A percentile compares a stretch with the other conserved stretches of the same genome.
These are phyloP conservation scores for Netelia virgata DNA, from an alignment of 2,888 invertebrate genomes.

Conservation along the genomic window DNA sequence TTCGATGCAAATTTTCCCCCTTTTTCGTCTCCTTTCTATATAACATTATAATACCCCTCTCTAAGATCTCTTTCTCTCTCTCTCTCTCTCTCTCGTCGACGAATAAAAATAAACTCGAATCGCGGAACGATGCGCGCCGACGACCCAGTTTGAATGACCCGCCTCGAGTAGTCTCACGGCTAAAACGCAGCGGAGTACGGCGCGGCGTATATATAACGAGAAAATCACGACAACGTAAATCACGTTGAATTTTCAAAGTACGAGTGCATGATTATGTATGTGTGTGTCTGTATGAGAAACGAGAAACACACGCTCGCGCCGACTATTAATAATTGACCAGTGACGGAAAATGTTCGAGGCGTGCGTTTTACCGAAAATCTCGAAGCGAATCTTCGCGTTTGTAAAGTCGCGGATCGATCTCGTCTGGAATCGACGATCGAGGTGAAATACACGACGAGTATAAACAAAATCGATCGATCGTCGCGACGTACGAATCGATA, in stretches of 20 bases:
- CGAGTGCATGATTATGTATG: background rate
- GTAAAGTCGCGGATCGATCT: too few species aligned
- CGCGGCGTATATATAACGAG: conserved; percentile 12
- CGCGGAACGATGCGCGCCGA: conserved; percentile 45
- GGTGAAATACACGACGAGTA: too few species aligned
- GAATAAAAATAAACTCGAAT: conserved; percentile 66
- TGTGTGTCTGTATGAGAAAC: background rate
- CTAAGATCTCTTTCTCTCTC: conserved; percentile 17
- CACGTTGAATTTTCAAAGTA: conserved; percentile 63
- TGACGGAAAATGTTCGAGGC: conserved; percentile 19
- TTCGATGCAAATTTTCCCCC: background rate
- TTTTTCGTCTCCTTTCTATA: conserved; percentile 4
- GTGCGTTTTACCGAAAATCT: conserved; percentile 43
- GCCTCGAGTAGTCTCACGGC: conserved; percentile 12
- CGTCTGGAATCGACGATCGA: too few species aligned
- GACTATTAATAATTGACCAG: conserved; percentile 75
- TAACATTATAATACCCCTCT: conserved; percentile 6
- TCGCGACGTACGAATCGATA: too few species aligned
- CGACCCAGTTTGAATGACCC: conserved; percentile 72
- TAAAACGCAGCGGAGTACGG: background rate
- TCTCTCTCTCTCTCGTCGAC: conserved; percentile 12
- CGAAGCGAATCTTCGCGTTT: background rate
- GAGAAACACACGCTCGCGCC: conserved; percentile 56
- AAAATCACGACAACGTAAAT: conserved; percentile 55
- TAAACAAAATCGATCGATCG: too few species aligned